Percentiles rank a stretch among this genome's conserved stretches.
Conservation (phyloP, 2,113 vertebrate species). For the Pollimyrus isidori region DNA sequence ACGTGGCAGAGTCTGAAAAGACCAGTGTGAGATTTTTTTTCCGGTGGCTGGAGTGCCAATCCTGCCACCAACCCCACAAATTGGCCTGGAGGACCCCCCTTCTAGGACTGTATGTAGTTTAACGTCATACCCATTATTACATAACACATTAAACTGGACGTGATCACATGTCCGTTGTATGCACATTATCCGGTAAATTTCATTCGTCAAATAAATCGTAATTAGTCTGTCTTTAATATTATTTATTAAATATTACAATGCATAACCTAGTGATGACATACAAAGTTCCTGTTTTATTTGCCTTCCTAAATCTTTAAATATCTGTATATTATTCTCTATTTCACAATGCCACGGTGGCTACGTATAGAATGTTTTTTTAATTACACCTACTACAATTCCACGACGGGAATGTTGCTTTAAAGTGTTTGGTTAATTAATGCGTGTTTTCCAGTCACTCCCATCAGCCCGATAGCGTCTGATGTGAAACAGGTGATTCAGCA, state of each 20-base stretch:
- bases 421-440: background rate
- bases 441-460: background rate
- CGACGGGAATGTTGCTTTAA: background rate
- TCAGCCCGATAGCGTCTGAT: background rate
- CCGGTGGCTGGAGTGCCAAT: no score
- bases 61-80: no score
- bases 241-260: background rate
- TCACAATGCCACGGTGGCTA: background rate
- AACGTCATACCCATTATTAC: no score
- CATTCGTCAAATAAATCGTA: background rate
- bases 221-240: background rate
- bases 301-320: background rate
- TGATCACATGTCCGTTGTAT: background rate
- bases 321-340: background rate
- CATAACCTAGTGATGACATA: background rate
- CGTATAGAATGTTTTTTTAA: background rate
- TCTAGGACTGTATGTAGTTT: no score
- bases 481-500: conserved; percentile 29
- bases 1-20: no score
- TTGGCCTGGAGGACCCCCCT: no score
- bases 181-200: background rate
- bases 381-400: background rate
- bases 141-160: background rate
- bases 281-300: background rate
- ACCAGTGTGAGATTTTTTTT: no score